phyloP scores from a whole-genome alignment of 2,797 vertebrate species.

The Nothura maculosa region DNA sequence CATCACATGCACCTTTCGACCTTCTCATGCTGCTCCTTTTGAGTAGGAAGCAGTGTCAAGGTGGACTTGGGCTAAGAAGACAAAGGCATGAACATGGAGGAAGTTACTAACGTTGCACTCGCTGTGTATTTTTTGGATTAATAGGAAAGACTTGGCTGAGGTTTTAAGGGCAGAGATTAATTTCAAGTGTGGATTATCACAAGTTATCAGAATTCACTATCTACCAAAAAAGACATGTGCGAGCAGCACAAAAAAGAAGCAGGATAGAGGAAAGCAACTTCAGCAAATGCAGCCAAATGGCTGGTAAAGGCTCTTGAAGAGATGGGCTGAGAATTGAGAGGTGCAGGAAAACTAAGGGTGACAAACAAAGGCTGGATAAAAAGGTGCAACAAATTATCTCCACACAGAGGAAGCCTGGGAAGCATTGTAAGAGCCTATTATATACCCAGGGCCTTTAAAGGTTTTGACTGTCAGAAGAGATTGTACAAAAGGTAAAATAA shows the following conservation, averaged over 20 bases:
- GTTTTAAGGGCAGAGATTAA: background rate
- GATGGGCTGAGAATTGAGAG: background rate
- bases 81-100: background rate
- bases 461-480: background rate
- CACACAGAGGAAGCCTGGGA: background rate
- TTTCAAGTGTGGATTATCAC: background rate
- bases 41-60: background rate
- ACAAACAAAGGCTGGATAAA: background rate
- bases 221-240: background rate
- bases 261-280: background rate
- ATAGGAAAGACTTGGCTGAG: background rate
- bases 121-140: background rate
- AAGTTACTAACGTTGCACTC: background rate
- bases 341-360: background rate
- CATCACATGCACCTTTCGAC: background rate
- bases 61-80: background rate
- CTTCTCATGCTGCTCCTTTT: background rate
- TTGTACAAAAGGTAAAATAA: conserved; percentile 28
- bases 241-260: background rate
- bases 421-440: background rate
- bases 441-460: background rate
- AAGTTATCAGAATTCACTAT: background rate
- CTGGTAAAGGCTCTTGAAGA: background rate
- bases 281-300: background rate
- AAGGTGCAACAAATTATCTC: background rate